phyloP scores from a whole-genome alignment of 2,888 invertebrate species.

The Ischnura elegans region DNA sequence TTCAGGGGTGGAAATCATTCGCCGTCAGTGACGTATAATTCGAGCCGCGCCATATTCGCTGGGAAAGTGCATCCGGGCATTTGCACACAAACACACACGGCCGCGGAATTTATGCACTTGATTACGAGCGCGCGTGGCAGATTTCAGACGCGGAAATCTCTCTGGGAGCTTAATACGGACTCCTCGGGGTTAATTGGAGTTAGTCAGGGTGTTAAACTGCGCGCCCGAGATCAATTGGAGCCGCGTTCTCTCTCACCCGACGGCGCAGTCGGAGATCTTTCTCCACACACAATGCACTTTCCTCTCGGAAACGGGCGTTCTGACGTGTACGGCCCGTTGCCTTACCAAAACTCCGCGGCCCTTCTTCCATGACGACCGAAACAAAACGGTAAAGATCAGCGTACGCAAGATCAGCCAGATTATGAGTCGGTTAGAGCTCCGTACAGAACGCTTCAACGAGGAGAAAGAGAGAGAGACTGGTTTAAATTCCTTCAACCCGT shows the following conservation, averaged over 20 bases:
- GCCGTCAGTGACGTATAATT: too few relatives aligned
- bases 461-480: background rate
- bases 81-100: background rate
- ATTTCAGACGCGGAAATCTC: background rate
- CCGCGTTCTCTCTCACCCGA: too few relatives aligned
- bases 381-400: background rate
- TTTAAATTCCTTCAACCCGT: background rate
- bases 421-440: background rate
- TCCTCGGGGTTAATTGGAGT: background rate
- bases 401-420: background rate
- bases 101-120: background rate
- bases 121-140: background rate
- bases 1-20: too few relatives aligned
- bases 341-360: background rate
- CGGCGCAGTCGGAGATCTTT: background rate
- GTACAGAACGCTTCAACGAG: background rate
- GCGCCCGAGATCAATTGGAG: background rate
- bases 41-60: background rate
- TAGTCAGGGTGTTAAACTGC: constrained; percentile 24
- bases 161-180: background rate
- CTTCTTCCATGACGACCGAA: background rate
- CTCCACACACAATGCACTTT: background rate
- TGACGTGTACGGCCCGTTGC: background rate
- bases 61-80: background rate
- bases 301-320: background rate